These are phyloP conservation scores for Eilema depressum DNA, from an alignment of 2,888 invertebrate genomes.

Conservation along the genomic window DNA sequence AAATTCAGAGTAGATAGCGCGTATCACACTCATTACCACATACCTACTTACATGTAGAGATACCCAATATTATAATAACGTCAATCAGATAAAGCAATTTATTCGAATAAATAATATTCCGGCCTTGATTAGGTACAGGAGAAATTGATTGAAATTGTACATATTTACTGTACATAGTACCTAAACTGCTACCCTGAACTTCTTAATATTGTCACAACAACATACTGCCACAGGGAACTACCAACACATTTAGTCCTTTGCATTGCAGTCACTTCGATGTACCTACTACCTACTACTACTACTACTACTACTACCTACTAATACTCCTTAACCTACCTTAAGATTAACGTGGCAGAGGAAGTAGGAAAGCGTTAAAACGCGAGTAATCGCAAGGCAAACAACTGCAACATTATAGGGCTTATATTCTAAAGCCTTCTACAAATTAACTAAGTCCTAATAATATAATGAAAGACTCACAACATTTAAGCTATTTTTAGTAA, in stretches of 20 bases:
- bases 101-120: background rate
- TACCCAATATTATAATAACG: background rate
- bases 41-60: background rate
- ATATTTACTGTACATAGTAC: background rate
- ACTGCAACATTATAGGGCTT: no score
- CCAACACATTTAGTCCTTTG: no score
- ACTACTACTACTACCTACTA: no score
- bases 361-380: no score
- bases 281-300: no score
- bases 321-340: no score
- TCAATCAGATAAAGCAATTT: background rate
- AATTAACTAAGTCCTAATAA: no score
- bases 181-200: background rate
- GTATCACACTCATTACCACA: conserved; percentile 8
- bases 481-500: background rate
- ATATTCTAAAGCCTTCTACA: no score
- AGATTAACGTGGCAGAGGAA: no score
- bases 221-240: background rate
- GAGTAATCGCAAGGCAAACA: no score
- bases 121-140: background rate
- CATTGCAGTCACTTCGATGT: no score
- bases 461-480: background rate
- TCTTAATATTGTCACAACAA: background rate
- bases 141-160: background rate
- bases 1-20: background rate